Percentiles rank a stretch among this genome's conserved stretches.
Evolutionary conservation across 2,888 invertebrate genomes (phyloP).

Genomic region (Chymomyza amoena): DNA sequence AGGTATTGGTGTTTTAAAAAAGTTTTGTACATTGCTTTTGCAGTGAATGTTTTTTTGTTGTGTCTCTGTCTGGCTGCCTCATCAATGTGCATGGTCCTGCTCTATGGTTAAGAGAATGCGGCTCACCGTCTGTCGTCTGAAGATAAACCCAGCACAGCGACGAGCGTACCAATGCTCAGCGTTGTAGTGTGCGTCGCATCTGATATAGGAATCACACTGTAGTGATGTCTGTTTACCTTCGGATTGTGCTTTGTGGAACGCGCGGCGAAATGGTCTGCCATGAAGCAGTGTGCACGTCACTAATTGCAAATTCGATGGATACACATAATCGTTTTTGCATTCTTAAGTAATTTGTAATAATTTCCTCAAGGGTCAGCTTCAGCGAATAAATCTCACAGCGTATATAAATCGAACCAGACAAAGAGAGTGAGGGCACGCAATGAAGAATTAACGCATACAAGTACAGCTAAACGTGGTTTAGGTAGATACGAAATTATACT

Average conservation of each 20-base stretch:
- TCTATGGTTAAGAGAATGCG: slow-evolving; percentile 51
- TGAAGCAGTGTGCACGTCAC: slow-evolving; percentile 68
- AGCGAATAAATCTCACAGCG: slow-evolving; percentile 64
- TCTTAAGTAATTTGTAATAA: slow-evolving; percentile 78
- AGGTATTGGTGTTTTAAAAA: background rate
- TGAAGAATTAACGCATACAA: slow-evolving; percentile 44
- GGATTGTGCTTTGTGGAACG: slow-evolving; percentile 19
- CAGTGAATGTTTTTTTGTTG: slow-evolving; percentile 22
- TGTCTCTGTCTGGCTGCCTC: slow-evolving; percentile 4
- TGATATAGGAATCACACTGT: slow-evolving; percentile 62
- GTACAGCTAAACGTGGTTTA: slow-evolving; percentile 3
- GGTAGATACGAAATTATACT: background rate
- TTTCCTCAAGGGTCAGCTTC: slow-evolving; percentile 75
- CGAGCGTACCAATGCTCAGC: background rate
- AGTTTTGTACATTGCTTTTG: background rate
- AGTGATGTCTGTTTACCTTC: slow-evolving; percentile 38
- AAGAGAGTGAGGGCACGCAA: slow-evolving; percentile 35
- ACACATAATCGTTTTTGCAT: slow-evolving; percentile 78
- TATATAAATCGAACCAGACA: slow-evolving; percentile 38
- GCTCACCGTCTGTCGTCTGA: slow-evolving; percentile 25
- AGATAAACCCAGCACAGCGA: slow-evolving; percentile 24
- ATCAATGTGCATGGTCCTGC: slow-evolving; percentile 12
- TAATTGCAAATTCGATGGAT: slow-evolving; percentile 77
- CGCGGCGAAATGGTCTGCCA: slow-evolving; percentile 29
- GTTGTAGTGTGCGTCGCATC: slow-evolving; percentile 36